Evolutionary conservation across 2,113 vertebrate species (phyloP), one percentile per base, ranked within the genome.

Genomic region (Dipodomys merriami): DNA sequence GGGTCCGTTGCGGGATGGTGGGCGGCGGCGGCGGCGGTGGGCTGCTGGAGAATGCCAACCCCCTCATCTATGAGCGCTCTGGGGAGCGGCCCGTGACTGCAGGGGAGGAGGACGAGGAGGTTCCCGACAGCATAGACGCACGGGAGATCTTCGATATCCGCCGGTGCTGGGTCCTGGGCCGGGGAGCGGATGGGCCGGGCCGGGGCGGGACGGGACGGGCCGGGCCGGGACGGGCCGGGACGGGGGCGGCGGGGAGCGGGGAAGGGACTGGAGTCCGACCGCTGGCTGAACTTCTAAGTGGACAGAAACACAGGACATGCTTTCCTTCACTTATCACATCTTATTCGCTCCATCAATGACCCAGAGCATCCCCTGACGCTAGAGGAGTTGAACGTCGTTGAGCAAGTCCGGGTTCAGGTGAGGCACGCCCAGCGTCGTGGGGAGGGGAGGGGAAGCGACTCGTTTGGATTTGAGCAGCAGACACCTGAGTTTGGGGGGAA

Each of bases 331-430:
- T 19, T 53, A 29, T 30, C 95, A 99, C 99, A 99, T 99, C 98
- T 99, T 77, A 99, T 99, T 95, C 98, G 99, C 91, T 99, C 98
- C 74, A 99, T 99, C 94, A 99, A 98, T 88, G 99, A 99, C 96
- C 99, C 99, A 0, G 99, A 99, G 93, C 99, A 99, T 92, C 99
- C 99, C 0, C 98, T 99, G 86, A 99, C 99, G 1, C 98, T 99
- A 84, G 99, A 99, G 95, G 99, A 99, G 82, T 97, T 99, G 71
- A 99, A 99, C 44, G 99, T 99, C 0, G 99, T 99, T 79, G 99
- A 99, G 95, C 98, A 99, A 96, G 72, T 99, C 83, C 97, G 99
- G 77, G 99, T 99, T 64, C 97, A 98, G 84, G 99, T 99, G 86
- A 94, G 97, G 71, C 27, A 22, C 11, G 44, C 6, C 15, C 1